Evolutionary conservation across 2,113 vertebrate genomes (phyloP), one percentile per base, ranked within the genome.

Genomic region (Lampris megalopsis): DNA sequence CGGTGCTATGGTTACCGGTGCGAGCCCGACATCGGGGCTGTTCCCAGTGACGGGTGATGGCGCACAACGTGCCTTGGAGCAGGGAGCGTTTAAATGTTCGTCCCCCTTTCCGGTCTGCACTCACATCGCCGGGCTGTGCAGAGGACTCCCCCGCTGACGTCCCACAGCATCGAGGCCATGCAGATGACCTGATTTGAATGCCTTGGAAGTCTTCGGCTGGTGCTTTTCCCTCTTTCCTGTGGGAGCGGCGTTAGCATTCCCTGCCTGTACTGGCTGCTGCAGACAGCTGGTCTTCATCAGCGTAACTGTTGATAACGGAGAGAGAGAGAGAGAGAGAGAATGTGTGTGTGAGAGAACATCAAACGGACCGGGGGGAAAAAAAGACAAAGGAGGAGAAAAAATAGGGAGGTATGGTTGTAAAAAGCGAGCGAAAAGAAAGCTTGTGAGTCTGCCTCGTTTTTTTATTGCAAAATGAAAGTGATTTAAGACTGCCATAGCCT

Each of bases 391-490:
- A 70, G 41, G 10, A 49, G 66, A 52, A 43, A 54, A 67, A 56
- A 40, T 13, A 48, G 42, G 58, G 69, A 77, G 63, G 42, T 38
- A 10, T 10, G 59, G 41, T 62, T 62, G 62, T 66, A 71, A 82
- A 57, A 77, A 85, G 77, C 9, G 42, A 9, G 7, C 4, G 7
- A 45, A 45, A 45, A 45, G 43, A 45, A 45, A 63, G 61, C 38
- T 49, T 66, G 63, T 49, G 50, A 43, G 77, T 74, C 71, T 86
- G 76, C 84, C 78, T 83, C 76, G 43, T 58, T 48, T 43, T 86
- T 86, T 86, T 85, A 81, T 84, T 83, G 63, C 4, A 13, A 75
- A 85, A 80, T 82, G 45, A 84, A 90, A 88, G 82, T 86, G 75
- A 91, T 86, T 90, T 86, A 82, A 79, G 68, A 77, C 69, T n/a